Evolutionary conservation across 1,140 invertebrate species (phyloP).

Genomic region (Tetramorium simillimum): DNA sequence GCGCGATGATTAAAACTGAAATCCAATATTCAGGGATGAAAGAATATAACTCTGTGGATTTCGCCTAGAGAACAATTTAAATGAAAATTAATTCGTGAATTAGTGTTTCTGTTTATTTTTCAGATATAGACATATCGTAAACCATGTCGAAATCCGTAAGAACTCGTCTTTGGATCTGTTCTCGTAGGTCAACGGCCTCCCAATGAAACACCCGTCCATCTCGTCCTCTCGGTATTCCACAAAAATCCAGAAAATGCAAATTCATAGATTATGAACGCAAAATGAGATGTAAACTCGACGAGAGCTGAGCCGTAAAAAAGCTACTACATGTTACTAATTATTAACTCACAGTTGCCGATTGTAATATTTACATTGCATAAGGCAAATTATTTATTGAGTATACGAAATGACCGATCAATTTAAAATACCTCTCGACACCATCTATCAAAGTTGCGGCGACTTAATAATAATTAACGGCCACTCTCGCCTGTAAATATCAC

Average conservation of each 20-base stretch:
- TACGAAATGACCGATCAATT: slow-evolving; percentile 7
- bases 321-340: background rate
- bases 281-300: background rate
- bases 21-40: background rate
- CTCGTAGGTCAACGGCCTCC: slow-evolving; percentile 1
- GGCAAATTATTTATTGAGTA: slow-evolving; percentile 14
- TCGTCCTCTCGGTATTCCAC: background rate
- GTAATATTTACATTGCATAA: slow-evolving; percentile 3
- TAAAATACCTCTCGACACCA: slow-evolving; percentile 9
- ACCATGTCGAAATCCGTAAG: background rate
- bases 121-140: background rate
- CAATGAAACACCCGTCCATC: background rate
- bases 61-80: too few species aligned
- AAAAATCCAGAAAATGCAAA: background rate
- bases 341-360: background rate
- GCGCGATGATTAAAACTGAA: background rate
- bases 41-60: background rate
- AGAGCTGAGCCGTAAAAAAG: background rate
- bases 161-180: background rate
- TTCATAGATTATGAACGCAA: background rate
- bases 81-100: background rate
- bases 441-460: slow-evolving; percentile 18
- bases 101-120: too few species aligned
- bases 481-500: slow-evolving; percentile 38
- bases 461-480: slow-evolving; percentile 31